Conservation (phyloP, 1,140 invertebrate genomes). For the Macrosteles quadrilineatus region DNA sequence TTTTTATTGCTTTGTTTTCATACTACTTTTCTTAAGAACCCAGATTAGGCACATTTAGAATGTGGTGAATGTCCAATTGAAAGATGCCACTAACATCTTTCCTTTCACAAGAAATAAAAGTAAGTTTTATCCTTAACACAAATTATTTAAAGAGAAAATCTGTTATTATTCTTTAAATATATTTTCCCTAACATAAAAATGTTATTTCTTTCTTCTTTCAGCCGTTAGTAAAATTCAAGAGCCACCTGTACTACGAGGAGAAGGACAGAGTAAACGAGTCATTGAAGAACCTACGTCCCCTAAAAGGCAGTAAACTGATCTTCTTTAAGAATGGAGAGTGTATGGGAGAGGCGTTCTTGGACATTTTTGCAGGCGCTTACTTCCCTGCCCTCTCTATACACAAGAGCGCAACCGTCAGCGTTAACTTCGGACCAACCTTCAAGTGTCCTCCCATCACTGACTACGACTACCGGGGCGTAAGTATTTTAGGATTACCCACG, state of each 20-base stretch:
- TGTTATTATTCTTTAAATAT: too few species aligned
- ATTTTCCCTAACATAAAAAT: too few species aligned
- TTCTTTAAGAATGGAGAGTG: constrained; percentile 93
- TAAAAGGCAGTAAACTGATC: constrained; percentile 80
- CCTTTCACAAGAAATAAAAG: too few species aligned
- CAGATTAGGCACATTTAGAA: too few species aligned
- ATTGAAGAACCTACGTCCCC: constrained; percentile 73
- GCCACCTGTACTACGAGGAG: constrained; percentile 97
- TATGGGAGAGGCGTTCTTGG: constrained; percentile 81
- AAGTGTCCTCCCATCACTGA: constrained; percentile 72
- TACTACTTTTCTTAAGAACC: too few species aligned
- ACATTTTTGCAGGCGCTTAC: constrained; percentile 91
- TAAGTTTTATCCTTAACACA: too few species aligned
- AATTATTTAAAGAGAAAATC: too few species aligned
- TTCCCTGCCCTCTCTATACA: constrained; percentile 93
- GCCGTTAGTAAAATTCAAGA: constrained; percentile 97
- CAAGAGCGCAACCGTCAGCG: constrained; percentile 84
- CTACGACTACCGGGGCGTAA: constrained; percentile 74
- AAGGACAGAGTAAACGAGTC: constrained; percentile 90
- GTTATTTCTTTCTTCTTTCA: constrained; percentile 52
- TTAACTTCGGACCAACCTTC: constrained; percentile 97
- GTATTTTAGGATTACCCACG: constrained; percentile 47
- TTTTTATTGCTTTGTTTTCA: too few species aligned
- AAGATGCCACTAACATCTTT: too few species aligned
- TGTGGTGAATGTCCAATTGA: too few species aligned